A percentile compares a stretch with the other conserved stretches of the same genome.
Evolutionary conservation across 2,113 vertebrate species (phyloP).

Genomic region (Cheirogaleus medius): DNA sequence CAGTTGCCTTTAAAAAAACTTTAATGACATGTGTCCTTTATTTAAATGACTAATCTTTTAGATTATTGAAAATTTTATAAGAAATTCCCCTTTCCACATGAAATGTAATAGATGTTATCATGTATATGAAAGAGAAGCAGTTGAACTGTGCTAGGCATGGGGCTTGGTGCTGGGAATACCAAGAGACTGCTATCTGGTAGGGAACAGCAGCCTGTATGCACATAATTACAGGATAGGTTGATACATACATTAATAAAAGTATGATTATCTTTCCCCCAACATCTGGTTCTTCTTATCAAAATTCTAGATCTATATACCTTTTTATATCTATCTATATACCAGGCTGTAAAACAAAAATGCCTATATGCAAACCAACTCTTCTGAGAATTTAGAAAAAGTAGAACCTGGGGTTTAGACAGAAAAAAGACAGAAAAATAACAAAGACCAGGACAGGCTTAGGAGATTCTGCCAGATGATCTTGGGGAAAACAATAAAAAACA

Average conservation of each 20-base stretch:
- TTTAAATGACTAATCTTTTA: not conserved
- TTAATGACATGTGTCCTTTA: not conserved
- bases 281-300: not conserved
- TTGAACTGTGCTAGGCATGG: not conserved
- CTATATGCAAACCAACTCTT: not conserved
- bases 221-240: not conserved
- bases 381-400: not conserved
- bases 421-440: not conserved
- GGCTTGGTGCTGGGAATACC: not conserved
- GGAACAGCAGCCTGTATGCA: not conserved
- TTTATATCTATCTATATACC: not conserved
- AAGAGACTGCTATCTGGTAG: not conserved
- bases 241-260: not conserved
- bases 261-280: not conserved
- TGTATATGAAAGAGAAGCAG: not conserved
- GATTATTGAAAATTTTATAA: not conserved
- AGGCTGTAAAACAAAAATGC: not conserved
- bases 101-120: not conserved
- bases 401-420: not conserved
- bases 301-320: not conserved
- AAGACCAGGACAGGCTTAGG: not conserved
- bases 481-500: not conserved
- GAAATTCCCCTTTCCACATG: not conserved
- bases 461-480: not conserved
- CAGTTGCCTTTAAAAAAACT: not conserved